Percentiles rank a stretch among this genome's conserved stretches.
These are phyloP conservation scores for Torymus tubicola DNA, from an alignment of 2,888 invertebrate species.

Conservation along the genomic window DNA sequence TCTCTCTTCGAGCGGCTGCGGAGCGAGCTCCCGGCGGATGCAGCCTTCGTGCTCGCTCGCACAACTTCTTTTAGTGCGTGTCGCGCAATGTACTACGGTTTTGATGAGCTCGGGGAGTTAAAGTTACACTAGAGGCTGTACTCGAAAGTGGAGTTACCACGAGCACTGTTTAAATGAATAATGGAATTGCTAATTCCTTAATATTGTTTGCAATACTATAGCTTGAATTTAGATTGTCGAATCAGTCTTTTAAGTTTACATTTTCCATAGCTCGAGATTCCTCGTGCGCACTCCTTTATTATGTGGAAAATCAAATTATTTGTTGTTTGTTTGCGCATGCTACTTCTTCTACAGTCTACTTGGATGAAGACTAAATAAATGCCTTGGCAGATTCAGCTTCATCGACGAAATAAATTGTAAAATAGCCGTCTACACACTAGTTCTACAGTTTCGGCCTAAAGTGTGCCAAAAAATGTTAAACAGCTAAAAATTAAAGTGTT, in stretches of 20 bases:
- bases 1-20: too few relatives aligned
- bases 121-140: slow-evolving; percentile 42
- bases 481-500: too few relatives aligned
- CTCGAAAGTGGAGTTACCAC: slow-evolving; percentile 33
- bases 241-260: slow-evolving; percentile 19
- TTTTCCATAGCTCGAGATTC: not conserved
- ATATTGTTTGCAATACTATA: slow-evolving; percentile 55
- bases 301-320: slow-evolving; percentile 11
- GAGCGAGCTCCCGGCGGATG: not conserved
- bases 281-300: not conserved
- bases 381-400: too few relatives aligned
- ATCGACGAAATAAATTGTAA: too few relatives aligned
- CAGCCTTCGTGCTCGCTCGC: not conserved
- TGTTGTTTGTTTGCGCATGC: not conserved
- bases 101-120: slow-evolving; percentile 57
- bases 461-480: too few relatives aligned
- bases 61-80: slow-evolving; percentile 42
- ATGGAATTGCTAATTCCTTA: slow-evolving; percentile 56
- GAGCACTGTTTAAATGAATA: slow-evolving; percentile 51
- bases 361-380: too few relatives aligned
- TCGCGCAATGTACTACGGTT: slow-evolving; percentile 42
- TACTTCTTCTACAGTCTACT: too few relatives aligned
- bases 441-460: too few relatives aligned
- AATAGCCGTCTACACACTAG: too few relatives aligned
- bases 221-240: slow-evolving; percentile 53